A percentile compares a stretch with the other conserved stretches of the same genome.
These are phyloP conservation scores for Temnothorax ravouxi DNA, from an alignment of 2,888 invertebrate species.

Conservation along the genomic window DNA sequence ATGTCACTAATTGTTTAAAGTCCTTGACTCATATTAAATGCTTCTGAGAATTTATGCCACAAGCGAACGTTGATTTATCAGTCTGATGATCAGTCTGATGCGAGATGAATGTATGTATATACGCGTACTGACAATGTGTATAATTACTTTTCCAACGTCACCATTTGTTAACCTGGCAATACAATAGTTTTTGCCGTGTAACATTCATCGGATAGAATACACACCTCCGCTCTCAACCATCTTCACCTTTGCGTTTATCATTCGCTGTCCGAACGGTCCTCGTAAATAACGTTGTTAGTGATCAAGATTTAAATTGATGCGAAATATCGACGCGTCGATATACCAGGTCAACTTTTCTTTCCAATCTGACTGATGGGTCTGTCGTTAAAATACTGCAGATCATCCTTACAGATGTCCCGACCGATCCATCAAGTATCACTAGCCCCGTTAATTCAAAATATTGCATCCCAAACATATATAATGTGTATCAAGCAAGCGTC, in stretches of 20 bases:
- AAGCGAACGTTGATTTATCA: constrained; percentile 37
- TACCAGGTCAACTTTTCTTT: background rate
- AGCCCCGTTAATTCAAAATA: constrained; percentile 19
- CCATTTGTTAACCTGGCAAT: background rate
- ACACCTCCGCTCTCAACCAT: background rate
- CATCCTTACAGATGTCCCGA: background rate
- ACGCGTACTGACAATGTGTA: background rate
- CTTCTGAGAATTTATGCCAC: constrained; percentile 38
- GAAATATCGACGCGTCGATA: background rate
- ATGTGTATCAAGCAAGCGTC: constrained; percentile 23
- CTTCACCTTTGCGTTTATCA: background rate
- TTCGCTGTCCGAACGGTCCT: too few species aligned
- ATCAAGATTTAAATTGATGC: background rate
- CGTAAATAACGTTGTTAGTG: background rate
- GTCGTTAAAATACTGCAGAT: constrained; percentile 13
- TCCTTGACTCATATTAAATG: constrained; percentile 48
- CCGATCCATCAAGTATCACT: background rate
- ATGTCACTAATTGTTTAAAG: constrained; percentile 38
- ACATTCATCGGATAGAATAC: background rate
- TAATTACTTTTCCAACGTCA: constrained; percentile 33
- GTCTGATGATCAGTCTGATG: constrained; percentile 9
- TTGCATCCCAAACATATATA: constrained; percentile 28
- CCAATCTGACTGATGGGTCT: background rate
- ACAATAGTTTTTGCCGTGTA: constrained; percentile 6
- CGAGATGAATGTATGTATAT: constrained; percentile 5